Conservation (phyloP, 1,140 invertebrate species). For the Plodia interpunctella region DNA sequence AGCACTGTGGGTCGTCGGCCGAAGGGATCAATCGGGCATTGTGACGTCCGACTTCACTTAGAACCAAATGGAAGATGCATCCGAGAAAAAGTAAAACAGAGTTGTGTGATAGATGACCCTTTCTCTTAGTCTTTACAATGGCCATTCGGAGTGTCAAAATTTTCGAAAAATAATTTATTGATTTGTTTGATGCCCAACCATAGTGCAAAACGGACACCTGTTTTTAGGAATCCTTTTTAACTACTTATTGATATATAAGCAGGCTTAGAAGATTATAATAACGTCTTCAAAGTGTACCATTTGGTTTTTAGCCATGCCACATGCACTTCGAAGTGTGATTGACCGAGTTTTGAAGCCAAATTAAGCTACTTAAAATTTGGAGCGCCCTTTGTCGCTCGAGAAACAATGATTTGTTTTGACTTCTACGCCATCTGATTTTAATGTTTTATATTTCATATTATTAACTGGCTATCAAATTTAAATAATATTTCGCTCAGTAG, state of each 20-base stretch:
- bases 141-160: no score
- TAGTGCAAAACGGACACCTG: no score
- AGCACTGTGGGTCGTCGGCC: slow-evolving; percentile 8
- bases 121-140: no score
- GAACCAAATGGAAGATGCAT: neutral
- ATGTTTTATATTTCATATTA: no score
- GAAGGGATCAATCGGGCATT: slow-evolving; percentile 9
- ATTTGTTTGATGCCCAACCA: no score
- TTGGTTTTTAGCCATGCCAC: neutral
- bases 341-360: slow-evolving; percentile 10
- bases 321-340: slow-evolving; percentile 1
- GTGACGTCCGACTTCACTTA: neutral
- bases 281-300: neutral
- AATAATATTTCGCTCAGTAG: no score
- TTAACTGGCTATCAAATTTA: no score
- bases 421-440: neutral
- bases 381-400: neutral
- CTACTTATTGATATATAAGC: no score
- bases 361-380: slow-evolving; percentile 1
- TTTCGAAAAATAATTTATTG: no score
- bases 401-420: neutral
- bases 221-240: no score
- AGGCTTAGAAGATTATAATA: no score
- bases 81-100: neutral
- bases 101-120: no score